Conservation (phyloP, 2,888 invertebrate species). For the Epinotia ramella region DNA sequence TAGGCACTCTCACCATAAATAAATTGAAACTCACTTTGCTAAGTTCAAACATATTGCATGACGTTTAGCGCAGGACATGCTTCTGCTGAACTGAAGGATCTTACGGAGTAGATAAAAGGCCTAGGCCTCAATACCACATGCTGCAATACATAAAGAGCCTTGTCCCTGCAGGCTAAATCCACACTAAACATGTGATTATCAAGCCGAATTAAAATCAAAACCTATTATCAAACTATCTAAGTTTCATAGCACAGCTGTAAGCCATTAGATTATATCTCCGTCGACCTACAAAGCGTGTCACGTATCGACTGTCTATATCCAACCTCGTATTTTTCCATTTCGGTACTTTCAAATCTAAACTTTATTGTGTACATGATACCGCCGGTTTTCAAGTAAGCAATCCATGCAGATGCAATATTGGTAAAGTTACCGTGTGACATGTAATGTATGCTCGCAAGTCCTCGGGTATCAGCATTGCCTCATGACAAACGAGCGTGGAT, state of each 20-base stretch:
- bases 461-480: constrained; percentile 37
- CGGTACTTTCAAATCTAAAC: constrained; percentile 8
- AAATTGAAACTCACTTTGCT: no score
- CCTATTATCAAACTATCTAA: constrained; percentile 21
- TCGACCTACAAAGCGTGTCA: constrained; percentile 37
- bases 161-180: neutral
- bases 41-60: no score
- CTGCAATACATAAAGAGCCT: neutral
- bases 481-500: constrained; percentile 31
- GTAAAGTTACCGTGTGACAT: constrained; percentile 17
- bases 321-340: constrained; percentile 14
- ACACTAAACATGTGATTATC: constrained; percentile 2
- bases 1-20: no score
- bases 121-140: neutral
- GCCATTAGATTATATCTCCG: constrained; percentile 32
- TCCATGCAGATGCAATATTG: constrained; percentile 16
- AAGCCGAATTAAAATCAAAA: constrained; percentile 28
- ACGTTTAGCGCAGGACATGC: no score
- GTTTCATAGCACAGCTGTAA: constrained; percentile 34
- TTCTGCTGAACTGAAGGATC: no score
- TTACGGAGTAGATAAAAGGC: no score
- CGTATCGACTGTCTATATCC: constrained; percentile 23
- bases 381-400: constrained; percentile 1
- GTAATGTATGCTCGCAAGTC: constrained; percentile 37
- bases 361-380: constrained; percentile 4